A percentile compares a stretch with the other conserved stretches of the same genome.
These are phyloP conservation scores for Acipenser oxyrinchus DNA, from an alignment of 2,797 vertebrate genomes.

Conservation along the genomic window DNA sequence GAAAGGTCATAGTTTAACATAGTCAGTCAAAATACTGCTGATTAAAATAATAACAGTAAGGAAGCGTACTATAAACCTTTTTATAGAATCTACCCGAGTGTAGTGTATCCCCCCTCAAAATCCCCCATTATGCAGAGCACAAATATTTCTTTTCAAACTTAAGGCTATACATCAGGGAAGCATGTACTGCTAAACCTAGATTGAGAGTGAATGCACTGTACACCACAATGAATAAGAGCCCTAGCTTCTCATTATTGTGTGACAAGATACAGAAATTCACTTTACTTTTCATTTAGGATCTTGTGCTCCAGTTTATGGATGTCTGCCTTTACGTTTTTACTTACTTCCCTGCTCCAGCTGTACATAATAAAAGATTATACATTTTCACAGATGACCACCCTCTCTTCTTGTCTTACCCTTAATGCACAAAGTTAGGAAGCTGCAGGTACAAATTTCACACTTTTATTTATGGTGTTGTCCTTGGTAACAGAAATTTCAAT, in stretches of 20 bases:
- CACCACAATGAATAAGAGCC: constrained; percentile 70
- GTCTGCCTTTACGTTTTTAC: constrained; percentile 77
- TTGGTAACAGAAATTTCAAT: constrained; percentile 92
- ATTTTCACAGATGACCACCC: constrained; percentile 84
- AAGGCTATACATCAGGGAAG: constrained; percentile 70
- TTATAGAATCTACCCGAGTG: constrained; percentile 58
- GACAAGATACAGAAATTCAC: constrained; percentile 83
- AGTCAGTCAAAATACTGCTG: constrained; percentile 54
- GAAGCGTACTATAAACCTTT: constrained; percentile 64
- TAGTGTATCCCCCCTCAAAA: constrained; percentile 64
- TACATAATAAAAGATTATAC: constrained; percentile 86
- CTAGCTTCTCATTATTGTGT: constrained; percentile 76
- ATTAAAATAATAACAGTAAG: constrained; percentile 64
- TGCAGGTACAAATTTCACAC: constrained; percentile 81
- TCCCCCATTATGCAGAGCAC: constrained; percentile 67
- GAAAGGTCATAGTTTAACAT: constrained; percentile 8
- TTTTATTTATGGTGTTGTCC: constrained; percentile 89
- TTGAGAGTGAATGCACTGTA: constrained; percentile 66
- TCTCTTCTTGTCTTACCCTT: constrained; percentile 67
- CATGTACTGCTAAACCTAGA: constrained; percentile 63
- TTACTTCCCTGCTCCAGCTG: constrained; percentile 64
- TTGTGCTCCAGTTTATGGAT: constrained; percentile 69
- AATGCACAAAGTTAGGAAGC: constrained; percentile 79
- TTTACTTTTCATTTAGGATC: constrained; percentile 79
- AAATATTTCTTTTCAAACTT: constrained; percentile 75